A percentile compares a stretch with the other conserved stretches of the same genome.
These are phyloP conservation scores for Ochropleura plecta DNA, from an alignment of 2,888 invertebrate species.

Conservation along the genomic window DNA sequence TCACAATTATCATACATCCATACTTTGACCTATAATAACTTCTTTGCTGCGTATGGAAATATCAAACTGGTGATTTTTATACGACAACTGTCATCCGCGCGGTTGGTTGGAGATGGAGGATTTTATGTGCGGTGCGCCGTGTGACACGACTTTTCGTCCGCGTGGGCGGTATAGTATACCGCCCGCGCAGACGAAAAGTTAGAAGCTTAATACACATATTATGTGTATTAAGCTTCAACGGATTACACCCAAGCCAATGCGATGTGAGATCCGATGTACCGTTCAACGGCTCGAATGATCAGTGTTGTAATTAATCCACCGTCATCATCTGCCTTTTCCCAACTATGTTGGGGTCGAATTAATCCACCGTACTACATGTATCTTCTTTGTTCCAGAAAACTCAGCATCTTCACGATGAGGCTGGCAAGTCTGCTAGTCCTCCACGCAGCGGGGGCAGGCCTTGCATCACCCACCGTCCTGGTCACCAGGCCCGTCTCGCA, in stretches of 20 bases:
- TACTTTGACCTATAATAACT: not conserved
- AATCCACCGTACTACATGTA: not conserved
- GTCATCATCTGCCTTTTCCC: too few relatives aligned
- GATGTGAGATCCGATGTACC: not conserved
- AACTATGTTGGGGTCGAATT: too few relatives aligned
- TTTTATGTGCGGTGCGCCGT: not conserved
- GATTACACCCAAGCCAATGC: not conserved
- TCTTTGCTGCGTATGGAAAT: not conserved
- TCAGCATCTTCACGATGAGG: conserved; percentile 76
- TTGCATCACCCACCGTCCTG: conserved; percentile 84
- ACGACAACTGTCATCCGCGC: not conserved
- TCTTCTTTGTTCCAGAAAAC: conserved; percentile 71
- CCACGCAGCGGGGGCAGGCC: conserved; percentile 83
- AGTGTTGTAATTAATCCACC: not conserved
- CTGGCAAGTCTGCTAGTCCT: conserved; percentile 80
- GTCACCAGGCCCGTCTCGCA: conserved; percentile 78
- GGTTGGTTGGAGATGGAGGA: not conserved
- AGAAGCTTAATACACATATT: too few relatives aligned
- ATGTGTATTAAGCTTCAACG: not conserved
- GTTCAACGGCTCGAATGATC: not conserved
- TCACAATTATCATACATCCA: not conserved
- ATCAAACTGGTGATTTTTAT: not conserved
- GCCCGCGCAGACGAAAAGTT: too few relatives aligned
- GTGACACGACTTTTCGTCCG: not conserved
- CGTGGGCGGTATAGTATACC: too few relatives aligned